Evolutionary conservation across 2,113 vertebrate species (phyloP).

Genomic region (Lampris megalopsis): DNA sequence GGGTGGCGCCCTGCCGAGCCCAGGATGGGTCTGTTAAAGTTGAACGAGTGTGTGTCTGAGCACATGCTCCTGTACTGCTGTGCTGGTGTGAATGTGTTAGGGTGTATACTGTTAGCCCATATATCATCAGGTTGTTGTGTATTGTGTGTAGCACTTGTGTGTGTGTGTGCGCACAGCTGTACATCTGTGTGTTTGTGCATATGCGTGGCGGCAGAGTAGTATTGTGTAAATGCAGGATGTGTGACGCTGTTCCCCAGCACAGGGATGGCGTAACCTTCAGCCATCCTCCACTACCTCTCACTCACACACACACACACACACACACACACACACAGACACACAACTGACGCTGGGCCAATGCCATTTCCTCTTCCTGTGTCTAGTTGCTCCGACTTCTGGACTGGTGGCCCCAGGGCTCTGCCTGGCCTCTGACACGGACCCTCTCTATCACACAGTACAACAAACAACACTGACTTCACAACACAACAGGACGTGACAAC

Average conservation of each 20-base stretch:
- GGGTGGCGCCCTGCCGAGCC: no score
- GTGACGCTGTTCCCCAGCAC: conserved; percentile 40
- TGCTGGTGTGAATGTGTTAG: background rate
- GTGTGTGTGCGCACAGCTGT: background rate
- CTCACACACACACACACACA: conserved; percentile 1
- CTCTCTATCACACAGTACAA: conserved; percentile 6
- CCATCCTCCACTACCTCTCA: conserved; percentile 4
- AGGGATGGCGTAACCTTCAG: conserved; percentile 45
- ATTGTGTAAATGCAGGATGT: conserved; percentile 54
- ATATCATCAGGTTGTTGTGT: no score
- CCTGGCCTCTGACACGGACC: background rate
- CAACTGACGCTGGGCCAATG: background rate
- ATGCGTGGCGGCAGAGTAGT: background rate
- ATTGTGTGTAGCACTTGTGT: background rate
- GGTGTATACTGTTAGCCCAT: no score
- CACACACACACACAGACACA: conserved; percentile 13
- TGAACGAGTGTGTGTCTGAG: background rate
- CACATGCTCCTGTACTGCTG: background rate
- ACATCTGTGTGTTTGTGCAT: background rate
- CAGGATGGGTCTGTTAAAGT: no score
- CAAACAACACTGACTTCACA: conserved; percentile 19
- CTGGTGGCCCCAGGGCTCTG: conserved; percentile 12
- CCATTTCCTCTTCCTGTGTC: conserved; percentile 45
- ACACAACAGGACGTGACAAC: background rate
- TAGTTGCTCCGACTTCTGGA: background rate